phyloP scores from a whole-genome alignment of 2,797 vertebrate genomes.

The Falco novaeseelandiae region DNA sequence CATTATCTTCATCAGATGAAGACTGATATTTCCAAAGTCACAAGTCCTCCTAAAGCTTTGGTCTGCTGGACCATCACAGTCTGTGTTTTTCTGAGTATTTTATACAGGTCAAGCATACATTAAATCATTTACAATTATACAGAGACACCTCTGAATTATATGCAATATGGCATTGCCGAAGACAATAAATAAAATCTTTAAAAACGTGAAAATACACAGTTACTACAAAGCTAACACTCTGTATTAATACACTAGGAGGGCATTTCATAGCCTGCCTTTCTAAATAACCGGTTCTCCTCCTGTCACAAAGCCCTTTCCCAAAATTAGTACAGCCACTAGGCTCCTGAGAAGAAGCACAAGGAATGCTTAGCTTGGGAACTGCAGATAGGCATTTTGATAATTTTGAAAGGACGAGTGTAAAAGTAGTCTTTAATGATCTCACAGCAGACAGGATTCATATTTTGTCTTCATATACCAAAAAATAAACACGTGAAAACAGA shows the following conservation, averaged over 20 bases:
- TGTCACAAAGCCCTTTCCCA: neutral
- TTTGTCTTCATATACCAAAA: neutral
- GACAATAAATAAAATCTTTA: neutral
- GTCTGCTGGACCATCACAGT: neutral
- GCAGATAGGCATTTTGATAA: neutral
- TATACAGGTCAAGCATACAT: neutral
- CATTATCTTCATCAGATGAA: conserved; percentile 28
- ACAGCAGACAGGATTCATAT: neutral
- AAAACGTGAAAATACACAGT: neutral
- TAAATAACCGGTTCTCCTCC: neutral
- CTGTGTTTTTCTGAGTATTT: neutral
- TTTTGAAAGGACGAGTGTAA: neutral
- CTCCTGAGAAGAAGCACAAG: neutral
- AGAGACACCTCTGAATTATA: neutral
- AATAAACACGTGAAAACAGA: neutral
- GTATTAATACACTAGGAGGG: neutral
- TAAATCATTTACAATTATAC: neutral
- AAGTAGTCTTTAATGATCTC: neutral
- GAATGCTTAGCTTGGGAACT: neutral
- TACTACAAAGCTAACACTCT: neutral
- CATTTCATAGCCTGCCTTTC: neutral
- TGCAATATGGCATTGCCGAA: neutral
- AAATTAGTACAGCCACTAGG: neutral
- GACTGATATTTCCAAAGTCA: neutral
- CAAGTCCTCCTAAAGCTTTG: neutral